A percentile compares a stretch with the other conserved stretches of the same genome.
phyloP scores from a whole-genome alignment of 1,140 invertebrate genomes.

The Halesus radiatus region DNA sequence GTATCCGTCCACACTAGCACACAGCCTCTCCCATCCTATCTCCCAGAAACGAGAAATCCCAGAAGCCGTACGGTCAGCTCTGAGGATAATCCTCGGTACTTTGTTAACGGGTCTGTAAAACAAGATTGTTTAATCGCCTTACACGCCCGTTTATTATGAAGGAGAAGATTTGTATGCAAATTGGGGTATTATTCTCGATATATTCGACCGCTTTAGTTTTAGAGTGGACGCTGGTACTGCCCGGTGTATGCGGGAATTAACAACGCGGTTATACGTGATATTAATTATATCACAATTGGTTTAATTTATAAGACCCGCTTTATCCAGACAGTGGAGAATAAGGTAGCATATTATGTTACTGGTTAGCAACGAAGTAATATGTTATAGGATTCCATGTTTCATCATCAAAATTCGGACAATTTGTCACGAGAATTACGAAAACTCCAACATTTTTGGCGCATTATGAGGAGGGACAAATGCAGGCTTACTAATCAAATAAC shows the following conservation, averaged over 20 bases:
- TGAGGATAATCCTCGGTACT: slow-evolving; percentile 44
- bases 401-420: no score
- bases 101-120: slow-evolving; percentile 47
- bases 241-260: not conserved
- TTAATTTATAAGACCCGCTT: no score
- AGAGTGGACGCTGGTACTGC: slow-evolving; percentile 12
- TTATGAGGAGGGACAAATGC: no score
- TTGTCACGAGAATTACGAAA: no score
- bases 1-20: no score
- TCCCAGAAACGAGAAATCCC: not conserved
- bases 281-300: no score
- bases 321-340: no score
- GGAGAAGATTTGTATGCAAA: slow-evolving; percentile 47
- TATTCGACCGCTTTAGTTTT: not conserved
- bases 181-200: slow-evolving; percentile 44
- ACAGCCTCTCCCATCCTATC: not conserved
- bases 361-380: no score
- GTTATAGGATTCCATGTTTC: no score
- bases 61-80: not conserved
- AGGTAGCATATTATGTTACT: no score
- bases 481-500: no score
- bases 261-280: not conserved
- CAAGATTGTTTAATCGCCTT: slow-evolving; percentile 50
- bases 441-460: no score
- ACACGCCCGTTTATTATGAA: slow-evolving; percentile 46